phyloP scores from a whole-genome alignment of 2,888 invertebrate species.

The Antheraea assamensis region DNA sequence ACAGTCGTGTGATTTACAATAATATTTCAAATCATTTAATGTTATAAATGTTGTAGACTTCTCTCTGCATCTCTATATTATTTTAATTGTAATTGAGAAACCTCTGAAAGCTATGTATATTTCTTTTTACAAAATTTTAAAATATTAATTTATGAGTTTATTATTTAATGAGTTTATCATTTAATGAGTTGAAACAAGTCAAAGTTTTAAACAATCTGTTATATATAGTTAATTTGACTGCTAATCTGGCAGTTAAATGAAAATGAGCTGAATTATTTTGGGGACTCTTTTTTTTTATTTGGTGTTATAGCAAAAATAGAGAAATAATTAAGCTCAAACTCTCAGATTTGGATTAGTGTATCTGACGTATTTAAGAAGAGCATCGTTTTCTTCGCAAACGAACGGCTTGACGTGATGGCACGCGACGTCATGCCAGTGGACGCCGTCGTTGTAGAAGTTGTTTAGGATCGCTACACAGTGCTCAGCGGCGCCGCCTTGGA shows the following conservation, averaged over 20 bases:
- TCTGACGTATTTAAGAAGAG: conserved; percentile 91
- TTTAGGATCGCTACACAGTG: conserved; percentile 93
- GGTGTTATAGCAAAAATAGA: conserved; percentile 24
- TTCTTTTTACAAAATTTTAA: neutral
- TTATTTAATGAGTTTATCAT: too few relatives aligned
- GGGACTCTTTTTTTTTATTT: conserved; percentile 26
- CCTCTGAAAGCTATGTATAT: neutral
- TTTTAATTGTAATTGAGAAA: neutral
- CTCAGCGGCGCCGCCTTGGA: conserved; percentile 92
- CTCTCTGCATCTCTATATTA: neutral
- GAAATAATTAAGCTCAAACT: conserved; percentile 72
- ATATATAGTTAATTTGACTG: neutral
- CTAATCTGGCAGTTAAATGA: neutral
- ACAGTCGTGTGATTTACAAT: neutral
- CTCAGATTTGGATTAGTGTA: conserved; percentile 91
- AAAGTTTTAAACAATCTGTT: neutral
- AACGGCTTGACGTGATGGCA: conserved; percentile 95
- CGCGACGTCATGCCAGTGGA: conserved; percentile 95
- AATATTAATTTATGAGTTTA: neutral
- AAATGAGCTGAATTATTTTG: conserved; percentile 15
- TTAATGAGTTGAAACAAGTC: too few relatives aligned
- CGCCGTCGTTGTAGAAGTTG: conserved; percentile 95
- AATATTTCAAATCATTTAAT: neutral
- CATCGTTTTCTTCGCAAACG: conserved; percentile 94
- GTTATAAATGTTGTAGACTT: neutral